Percentiles rank a stretch among this genome's conserved stretches.
These are phyloP conservation scores for Stenotaenia linearis DNA, from an alignment of 2,888 invertebrate genomes.

Conservation along the genomic window DNA sequence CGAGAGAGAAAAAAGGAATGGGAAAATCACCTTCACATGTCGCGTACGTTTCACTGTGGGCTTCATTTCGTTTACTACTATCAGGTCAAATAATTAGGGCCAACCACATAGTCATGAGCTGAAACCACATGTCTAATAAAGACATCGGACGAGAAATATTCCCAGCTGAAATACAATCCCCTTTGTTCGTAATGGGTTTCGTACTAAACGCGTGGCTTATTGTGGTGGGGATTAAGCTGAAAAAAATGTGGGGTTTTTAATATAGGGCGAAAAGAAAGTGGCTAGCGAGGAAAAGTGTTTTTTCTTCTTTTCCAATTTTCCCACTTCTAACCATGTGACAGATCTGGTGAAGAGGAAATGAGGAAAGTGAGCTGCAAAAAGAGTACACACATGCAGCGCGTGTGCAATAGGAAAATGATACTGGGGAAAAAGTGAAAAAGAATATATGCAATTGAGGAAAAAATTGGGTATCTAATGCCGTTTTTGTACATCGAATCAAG, in stretches of 20 bases:
- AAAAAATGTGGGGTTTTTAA: not conserved
- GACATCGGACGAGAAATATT: not conserved
- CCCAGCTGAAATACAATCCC: not conserved
- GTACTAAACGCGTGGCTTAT: not conserved
- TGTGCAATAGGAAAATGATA: not conserved
- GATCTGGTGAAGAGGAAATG: not conserved
- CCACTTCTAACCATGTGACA: not conserved
- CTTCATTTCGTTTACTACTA: not conserved
- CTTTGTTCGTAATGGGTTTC: not conserved
- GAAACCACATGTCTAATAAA: not conserved
- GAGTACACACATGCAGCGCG: not conserved
- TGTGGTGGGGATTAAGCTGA: not conserved
- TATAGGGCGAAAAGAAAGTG: not conserved
- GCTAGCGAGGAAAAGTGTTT: not conserved
- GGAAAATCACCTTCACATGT: not conserved
- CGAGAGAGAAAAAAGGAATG: not conserved
- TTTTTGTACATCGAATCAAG: not conserved
- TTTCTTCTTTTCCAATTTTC: not conserved
- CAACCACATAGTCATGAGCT: slow-evolving; percentile 9
- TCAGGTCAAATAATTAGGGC: slow-evolving; percentile 4
- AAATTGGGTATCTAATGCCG: not conserved
- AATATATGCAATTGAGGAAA: not conserved
- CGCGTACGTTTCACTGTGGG: not conserved
- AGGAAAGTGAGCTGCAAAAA: not conserved
- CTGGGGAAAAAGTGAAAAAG: not conserved